A percentile compares a stretch with the other conserved stretches of the same genome.
phyloP scores from a whole-genome alignment of 2,113 vertebrate genomes.

The Nyctereutes procyonoides region DNA sequence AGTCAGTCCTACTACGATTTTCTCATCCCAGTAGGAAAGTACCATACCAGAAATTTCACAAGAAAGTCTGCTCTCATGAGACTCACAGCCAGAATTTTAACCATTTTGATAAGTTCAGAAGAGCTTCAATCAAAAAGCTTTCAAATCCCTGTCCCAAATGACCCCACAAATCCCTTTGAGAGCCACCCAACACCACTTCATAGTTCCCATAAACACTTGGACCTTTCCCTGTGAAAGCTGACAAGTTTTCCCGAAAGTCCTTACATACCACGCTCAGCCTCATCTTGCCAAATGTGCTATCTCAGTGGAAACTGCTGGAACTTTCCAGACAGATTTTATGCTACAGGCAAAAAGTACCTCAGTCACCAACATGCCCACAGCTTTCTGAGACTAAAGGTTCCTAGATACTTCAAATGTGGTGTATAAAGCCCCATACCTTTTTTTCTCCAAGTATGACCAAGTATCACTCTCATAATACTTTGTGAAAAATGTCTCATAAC shows the following conservation, averaged over 20 bases:
- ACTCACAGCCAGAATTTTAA: conserved; percentile 84
- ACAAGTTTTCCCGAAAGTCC: conserved; percentile 81
- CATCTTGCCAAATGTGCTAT: conserved; percentile 70
- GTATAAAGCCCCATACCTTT: conserved; percentile 54
- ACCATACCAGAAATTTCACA: conserved; percentile 88
- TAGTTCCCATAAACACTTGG: conserved; percentile 81
- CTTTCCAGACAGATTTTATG: conserved; percentile 73
- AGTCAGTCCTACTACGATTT: conserved; percentile 83
- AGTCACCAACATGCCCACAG: neutral
- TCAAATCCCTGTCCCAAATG: conserved; percentile 82
- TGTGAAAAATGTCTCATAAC: conserved; percentile 80
- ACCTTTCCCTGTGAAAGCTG: conserved; percentile 83
- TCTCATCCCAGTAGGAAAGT: conserved; percentile 84
- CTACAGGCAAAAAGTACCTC: conserved; percentile 55
- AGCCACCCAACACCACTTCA: conserved; percentile 79
- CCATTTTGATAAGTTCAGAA: conserved; percentile 85
- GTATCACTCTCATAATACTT: conserved; percentile 80
- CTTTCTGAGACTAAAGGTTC: conserved; percentile 39
- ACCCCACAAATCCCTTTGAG: conserved; percentile 81
- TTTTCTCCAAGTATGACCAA: conserved; percentile 31
- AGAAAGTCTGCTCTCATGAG: conserved; percentile 85
- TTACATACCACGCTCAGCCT: conserved; percentile 56
- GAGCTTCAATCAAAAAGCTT: conserved; percentile 79
- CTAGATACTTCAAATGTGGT: neutral
- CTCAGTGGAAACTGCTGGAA: conserved; percentile 64